Evolutionary conservation across 2,113 vertebrate species (phyloP).

Genomic region (Dasyprocta punctata): DNA sequence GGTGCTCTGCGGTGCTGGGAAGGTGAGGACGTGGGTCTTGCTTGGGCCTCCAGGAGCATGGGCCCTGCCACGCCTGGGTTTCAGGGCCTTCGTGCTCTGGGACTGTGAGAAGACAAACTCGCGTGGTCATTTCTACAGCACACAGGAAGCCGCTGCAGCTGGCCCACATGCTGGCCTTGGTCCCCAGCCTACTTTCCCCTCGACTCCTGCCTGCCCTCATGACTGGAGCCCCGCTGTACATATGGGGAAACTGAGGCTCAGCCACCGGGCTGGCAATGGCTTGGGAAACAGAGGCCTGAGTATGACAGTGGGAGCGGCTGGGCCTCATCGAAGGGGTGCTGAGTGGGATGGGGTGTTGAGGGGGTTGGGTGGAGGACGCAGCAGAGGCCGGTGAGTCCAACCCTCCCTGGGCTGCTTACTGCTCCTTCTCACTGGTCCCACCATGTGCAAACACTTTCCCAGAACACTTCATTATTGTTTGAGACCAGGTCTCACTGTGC

Average conservation of each 20-base stretch:
- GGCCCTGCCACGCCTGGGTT: neutral
- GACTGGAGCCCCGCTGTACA: neutral
- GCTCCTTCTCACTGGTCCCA: neutral
- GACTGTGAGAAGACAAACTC: neutral
- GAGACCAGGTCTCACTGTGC: neutral
- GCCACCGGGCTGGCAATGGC: neutral
- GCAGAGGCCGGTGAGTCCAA: neutral
- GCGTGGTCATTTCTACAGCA: neutral
- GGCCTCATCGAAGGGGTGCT: neutral
- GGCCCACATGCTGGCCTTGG: neutral
- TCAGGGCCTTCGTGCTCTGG: neutral
- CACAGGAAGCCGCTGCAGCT: neutral
- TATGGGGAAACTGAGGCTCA: neutral
- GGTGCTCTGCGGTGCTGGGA: neutral
- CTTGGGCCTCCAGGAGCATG: neutral
- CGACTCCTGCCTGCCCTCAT: neutral
- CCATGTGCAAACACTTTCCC: neutral
- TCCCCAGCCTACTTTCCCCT: neutral
- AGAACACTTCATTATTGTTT: neutral
- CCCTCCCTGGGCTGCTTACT: neutral
- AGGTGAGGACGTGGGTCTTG: neutral
- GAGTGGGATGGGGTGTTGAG: fast-evolving
- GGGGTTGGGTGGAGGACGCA: neutral
- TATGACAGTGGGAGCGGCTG: neutral
- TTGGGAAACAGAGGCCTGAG: neutral